Conservation (phyloP, 2,797 vertebrate species). For the Mionectes olivaceus region DNA sequence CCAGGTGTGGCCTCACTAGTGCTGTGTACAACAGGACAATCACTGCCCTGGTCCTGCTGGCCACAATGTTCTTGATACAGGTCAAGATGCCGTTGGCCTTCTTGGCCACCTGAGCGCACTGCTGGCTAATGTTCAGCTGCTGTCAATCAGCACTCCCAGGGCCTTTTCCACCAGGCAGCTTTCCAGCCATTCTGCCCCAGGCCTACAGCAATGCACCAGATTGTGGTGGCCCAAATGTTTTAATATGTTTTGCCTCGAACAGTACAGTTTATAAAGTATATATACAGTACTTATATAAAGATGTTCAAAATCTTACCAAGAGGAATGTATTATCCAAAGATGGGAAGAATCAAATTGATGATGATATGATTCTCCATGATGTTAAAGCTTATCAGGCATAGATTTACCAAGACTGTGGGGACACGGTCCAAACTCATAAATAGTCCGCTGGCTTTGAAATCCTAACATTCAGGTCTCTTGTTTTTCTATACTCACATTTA, state of each 20-base stretch:
- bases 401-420: not conserved
- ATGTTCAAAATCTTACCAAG: not conserved
- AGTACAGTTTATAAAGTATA: not conserved
- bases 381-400: not conserved
- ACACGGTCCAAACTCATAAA: not conserved
- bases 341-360: not conserved
- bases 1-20: not conserved
- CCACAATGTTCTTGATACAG: not conserved
- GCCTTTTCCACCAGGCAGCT: rapidly evolving
- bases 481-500: not conserved
- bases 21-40: not conserved
- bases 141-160: rapidly evolving
- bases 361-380: not conserved
- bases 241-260: not conserved
- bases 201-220: no score
- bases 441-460: not conserved
- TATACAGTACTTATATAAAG: not conserved
- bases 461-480: not conserved
- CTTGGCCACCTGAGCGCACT: not conserved
- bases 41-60: not conserved
- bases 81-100: not conserved
- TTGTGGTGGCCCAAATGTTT: not conserved
- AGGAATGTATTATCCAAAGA: not conserved
- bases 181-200: not conserved
- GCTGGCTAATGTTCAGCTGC: not conserved